Evolutionary conservation across 2,888 invertebrate species (phyloP), one percentile per base, ranked within the genome.

Genomic region (Phortica okadai): DNA sequence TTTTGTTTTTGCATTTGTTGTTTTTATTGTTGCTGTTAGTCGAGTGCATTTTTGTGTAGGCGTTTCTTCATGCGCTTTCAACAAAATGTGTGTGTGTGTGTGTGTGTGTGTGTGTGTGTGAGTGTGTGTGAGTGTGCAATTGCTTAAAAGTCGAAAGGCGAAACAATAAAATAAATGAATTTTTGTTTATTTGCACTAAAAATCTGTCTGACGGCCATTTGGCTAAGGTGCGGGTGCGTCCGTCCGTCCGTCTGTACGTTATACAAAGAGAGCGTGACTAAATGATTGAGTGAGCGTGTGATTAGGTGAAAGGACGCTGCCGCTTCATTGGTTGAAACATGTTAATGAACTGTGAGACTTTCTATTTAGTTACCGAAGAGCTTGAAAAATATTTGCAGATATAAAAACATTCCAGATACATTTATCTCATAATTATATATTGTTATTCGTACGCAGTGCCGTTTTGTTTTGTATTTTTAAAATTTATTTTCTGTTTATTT

Each of bases 81-180:
- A 33, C 33, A 33, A 33, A 33, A 33, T 50, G 50, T 6, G 50
- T 50, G 0, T 8, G 45, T 45, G 6, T 8, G 45, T 14, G 8
- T 50, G 8, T 50, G 8, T 50, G 1, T 50, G 50, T 33, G 14
- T 66, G 66, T 7, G 42, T 45, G 6, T 8, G 45, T 14, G 8
- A 2, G 8, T 50, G 8, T 50, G 1, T 50, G 50, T 33, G 14
- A 42, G 66, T 7, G 42, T 33, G 66, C 41, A 25, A 21, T 62
- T 62, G 56, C 56, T 56, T 11, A n/a, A 11, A 56, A 56, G 56
- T 14, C 14, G 56, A 56, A n/a, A 62, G 62, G 25, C 14, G 66
- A 14, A 33, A 14, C 66, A 66, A 66, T 33, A 33, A 66, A 66
- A 66, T 33, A 66, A 66, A 66, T 66, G 14, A 21, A 50, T 50